Conservation (phyloP, 2,888 invertebrate species). For the Trachelus stipa region DNA sequence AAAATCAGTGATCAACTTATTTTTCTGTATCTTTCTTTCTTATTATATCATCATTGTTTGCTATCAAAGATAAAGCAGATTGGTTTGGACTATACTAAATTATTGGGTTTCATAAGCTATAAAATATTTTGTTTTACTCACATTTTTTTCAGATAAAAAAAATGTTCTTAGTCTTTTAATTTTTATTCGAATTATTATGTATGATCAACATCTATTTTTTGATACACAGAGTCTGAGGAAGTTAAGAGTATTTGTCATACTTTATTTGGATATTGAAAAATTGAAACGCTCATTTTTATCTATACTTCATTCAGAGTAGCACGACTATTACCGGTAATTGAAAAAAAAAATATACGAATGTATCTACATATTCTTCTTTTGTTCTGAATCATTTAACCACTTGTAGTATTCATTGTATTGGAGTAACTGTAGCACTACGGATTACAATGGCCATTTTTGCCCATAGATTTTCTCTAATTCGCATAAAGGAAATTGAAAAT, state of each 20-base stretch:
- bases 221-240: not conserved
- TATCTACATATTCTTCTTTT: not conserved
- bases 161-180: not conserved
- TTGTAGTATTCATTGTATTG: not conserved
- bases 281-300: not conserved
- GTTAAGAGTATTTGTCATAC: not conserved
- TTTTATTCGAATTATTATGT: not conserved
- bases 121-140: not conserved
- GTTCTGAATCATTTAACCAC: not conserved
- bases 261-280: not conserved
- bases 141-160: not conserved
- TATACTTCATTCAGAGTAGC: not conserved
- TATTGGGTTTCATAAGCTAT: not conserved
- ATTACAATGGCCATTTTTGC: not conserved
- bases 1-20: not conserved
- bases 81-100: not conserved
- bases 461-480: not conserved
- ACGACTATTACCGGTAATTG: not conserved
- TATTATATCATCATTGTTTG: not conserved
- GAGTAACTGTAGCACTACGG: not conserved
- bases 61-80: not conserved
- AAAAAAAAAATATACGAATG: not conserved
- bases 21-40: not conserved
- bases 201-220: not conserved
- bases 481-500: not conserved